phyloP scores from a whole-genome alignment of 2,113 vertebrate species.

The Sorex araneus region DNA sequence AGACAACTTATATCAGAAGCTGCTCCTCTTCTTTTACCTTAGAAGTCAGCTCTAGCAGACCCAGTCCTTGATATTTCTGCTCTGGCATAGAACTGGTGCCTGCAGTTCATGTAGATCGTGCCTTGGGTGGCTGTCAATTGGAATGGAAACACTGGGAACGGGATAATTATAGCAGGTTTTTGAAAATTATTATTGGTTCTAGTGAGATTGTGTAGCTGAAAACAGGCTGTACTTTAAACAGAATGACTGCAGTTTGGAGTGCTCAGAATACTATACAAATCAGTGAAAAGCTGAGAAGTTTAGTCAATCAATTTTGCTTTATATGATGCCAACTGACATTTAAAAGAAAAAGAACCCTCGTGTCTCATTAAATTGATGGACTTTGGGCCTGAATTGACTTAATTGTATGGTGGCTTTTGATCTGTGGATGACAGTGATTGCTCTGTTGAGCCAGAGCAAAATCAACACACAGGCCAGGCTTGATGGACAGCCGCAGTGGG shows the following conservation, averaged over 20 bases:
- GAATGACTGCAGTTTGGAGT: background rate
- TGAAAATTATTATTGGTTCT: background rate
- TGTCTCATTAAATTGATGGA: conserved; percentile 63
- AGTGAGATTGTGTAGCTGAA: background rate
- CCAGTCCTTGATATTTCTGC: background rate
- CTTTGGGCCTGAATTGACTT: conserved; percentile 56
- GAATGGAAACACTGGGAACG: conserved; percentile 45
- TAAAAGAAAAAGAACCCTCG: background rate
- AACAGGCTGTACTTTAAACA: conserved; percentile 44
- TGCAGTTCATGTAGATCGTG: background rate
- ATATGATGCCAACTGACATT: conserved; percentile 43
- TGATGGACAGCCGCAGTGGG: conserved; percentile 11
- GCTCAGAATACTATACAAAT: conserved; percentile 54
- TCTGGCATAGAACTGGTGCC: background rate
- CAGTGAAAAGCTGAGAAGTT: background rate
- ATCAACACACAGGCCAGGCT: background rate
- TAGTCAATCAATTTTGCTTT: conserved; percentile 63
- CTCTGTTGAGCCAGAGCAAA: background rate
- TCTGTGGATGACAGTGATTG: conserved; percentile 27
- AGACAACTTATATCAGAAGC: background rate
- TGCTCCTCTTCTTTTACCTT: conserved; percentile 12
- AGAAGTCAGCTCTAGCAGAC: background rate
- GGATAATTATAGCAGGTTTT: background rate
- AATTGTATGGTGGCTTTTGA: conserved; percentile 60
- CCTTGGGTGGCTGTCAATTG: background rate